Percentiles rank a stretch among this genome's conserved stretches.
Conservation (phyloP, 2,797 vertebrate genomes). For the Delichon dasypus region DNA sequence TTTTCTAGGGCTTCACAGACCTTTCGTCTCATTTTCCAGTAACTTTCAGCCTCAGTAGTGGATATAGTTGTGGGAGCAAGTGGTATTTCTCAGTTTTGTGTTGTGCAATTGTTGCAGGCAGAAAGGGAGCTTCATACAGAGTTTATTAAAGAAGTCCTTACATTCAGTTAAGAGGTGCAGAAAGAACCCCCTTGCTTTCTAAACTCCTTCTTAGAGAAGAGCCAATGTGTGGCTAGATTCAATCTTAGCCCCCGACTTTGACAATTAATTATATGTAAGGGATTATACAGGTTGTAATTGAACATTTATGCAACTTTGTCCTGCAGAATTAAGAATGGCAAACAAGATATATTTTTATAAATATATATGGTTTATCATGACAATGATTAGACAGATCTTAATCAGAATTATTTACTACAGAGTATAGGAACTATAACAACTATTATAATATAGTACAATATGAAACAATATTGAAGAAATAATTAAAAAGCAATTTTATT, state of each 20-base stretch:
- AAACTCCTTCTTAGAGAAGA: background rate
- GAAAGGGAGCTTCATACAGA: background rate
- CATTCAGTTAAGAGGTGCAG: background rate
- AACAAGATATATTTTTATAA: background rate
- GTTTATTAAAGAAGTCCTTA: background rate
- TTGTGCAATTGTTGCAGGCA: background rate
- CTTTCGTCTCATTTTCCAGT: background rate
- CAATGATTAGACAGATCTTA: background rate
- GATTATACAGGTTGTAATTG: background rate
- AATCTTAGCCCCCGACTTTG: background rate
- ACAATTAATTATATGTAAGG: background rate
- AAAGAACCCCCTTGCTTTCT: background rate
- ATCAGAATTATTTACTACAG: background rate
- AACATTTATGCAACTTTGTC: background rate
- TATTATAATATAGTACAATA: background rate
- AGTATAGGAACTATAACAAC: background rate
- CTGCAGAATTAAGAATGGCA: background rate
- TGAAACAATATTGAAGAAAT: background rate
- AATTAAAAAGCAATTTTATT: background rate
- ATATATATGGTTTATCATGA: background rate
- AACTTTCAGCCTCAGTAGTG: background rate
- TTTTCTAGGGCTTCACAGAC: background rate
- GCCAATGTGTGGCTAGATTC: background rate
- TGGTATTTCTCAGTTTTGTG: background rate
- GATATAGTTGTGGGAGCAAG: background rate